phyloP scores from a whole-genome alignment of 2,797 vertebrate genomes.

The Sitta carolinensis region DNA sequence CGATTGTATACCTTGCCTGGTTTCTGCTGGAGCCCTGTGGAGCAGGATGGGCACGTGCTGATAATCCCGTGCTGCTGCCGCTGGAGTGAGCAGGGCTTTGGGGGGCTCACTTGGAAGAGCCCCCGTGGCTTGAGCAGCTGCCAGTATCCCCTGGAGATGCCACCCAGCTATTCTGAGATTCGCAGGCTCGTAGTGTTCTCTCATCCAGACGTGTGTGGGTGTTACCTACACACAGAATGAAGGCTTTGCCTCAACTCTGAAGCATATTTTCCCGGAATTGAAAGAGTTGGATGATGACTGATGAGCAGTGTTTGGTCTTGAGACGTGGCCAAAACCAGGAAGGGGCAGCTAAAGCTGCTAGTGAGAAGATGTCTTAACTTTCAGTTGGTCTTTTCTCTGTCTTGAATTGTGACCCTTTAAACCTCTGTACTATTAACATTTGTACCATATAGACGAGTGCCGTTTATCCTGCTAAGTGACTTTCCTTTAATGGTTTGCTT shows the following conservation, averaged over 20 bases:
- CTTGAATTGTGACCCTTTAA: neutral
- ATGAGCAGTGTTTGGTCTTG: neutral
- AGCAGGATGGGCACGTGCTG: rapidly evolving
- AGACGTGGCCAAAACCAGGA: neutral
- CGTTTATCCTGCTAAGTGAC: neutral
- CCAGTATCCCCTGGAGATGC: conserved; percentile 48
- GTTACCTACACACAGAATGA: conserved; percentile 3
- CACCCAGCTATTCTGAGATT: conserved; percentile 14
- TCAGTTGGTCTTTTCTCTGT: neutral
- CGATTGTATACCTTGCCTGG: neutral
- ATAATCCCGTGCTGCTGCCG: rapidly evolving
- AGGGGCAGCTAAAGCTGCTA: neutral
- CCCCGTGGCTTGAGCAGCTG: neutral
- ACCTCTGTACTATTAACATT: neutral
- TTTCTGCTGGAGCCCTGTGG: neutral
- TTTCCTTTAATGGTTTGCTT: neutral
- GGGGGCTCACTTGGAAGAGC: neutral
- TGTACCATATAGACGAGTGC: neutral
- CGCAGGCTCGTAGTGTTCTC: conserved; percentile 50
- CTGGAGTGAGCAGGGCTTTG: neutral
- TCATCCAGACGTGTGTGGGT: conserved; percentile 53
- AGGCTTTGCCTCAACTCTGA: neutral
- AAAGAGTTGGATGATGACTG: neutral
- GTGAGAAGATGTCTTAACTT: neutral
- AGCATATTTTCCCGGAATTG: neutral